Evolutionary conservation across 2,113 vertebrate species (phyloP).

Genomic region (Strix aluco): DNA sequence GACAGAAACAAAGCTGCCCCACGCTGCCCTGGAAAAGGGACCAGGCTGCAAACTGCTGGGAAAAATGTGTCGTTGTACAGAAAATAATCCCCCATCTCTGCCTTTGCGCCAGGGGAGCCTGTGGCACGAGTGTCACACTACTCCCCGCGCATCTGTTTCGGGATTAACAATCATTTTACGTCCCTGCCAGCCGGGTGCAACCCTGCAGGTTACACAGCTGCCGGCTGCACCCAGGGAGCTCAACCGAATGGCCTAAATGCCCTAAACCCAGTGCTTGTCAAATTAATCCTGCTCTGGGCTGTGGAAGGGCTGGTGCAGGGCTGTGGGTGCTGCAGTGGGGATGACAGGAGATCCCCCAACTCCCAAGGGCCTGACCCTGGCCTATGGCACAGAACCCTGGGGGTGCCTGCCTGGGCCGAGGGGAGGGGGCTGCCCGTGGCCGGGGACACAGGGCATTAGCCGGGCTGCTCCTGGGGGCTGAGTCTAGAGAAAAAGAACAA

Average conservation of each 20-base stretch:
- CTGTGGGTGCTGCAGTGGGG: neutral
- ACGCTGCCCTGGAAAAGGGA: neutral
- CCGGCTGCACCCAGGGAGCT: neutral
- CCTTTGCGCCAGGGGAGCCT: neutral
- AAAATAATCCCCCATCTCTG: neutral
- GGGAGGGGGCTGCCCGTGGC: neutral
- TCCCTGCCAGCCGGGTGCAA: neutral
- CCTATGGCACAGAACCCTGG: neutral
- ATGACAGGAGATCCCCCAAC: neutral
- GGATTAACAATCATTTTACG: neutral
- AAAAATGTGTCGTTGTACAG: neutral
- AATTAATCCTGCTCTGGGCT: neutral
- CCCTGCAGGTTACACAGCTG: neutral
- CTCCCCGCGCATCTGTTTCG: neutral
- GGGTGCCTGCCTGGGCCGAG: too few relatives aligned
- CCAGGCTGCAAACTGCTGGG: neutral
- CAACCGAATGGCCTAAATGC: accelerated
- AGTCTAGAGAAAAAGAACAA: accelerated
- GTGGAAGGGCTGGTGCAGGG: neutral
- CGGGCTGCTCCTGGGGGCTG: neutral
- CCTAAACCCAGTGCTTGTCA: neutral
- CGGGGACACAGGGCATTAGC: neutral
- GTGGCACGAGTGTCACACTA: neutral
- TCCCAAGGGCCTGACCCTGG: accelerated
- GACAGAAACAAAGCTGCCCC: neutral